phyloP scores from a whole-genome alignment of 2,888 invertebrate species.

The Bursaphelenchus okinawaensis region DNA sequence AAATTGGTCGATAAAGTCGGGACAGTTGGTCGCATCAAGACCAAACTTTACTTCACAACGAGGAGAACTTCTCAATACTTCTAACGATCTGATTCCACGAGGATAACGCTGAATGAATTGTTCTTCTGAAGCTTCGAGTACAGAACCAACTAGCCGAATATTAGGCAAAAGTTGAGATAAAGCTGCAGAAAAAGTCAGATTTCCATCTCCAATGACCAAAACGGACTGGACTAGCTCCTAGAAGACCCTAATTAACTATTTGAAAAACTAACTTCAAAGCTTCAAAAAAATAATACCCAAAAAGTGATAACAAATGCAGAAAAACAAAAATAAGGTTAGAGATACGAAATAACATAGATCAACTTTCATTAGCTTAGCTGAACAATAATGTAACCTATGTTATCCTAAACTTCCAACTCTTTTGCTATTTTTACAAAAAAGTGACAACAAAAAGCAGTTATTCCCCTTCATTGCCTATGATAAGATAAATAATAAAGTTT shows the following conservation, averaged over 20 bases:
- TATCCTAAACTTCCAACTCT: neutral
- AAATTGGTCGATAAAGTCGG: conserved; percentile 52
- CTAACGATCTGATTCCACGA: conserved; percentile 10
- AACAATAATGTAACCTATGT: no score
- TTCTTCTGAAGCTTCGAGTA: conserved; percentile 25
- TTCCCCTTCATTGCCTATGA: neutral
- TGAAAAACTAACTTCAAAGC: no score
- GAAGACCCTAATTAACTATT: neutral
- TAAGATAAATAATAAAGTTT: neutral
- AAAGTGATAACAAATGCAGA: no score
- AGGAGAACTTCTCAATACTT: neutral
- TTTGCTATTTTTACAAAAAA: neutral
- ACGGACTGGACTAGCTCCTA: conserved; percentile 9
- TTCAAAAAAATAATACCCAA: no score
- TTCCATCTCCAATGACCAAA: conserved; percentile 29
- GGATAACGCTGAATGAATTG: conserved; percentile 20
- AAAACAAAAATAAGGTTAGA: no score
- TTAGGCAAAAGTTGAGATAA: conserved; percentile 19
- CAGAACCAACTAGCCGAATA: conserved; percentile 19
- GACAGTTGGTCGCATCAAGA: conserved; percentile 25
- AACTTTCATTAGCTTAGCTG: no score
- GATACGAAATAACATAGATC: no score
- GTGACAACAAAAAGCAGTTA: conserved; percentile 1
- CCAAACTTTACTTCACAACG: conserved; percentile 21
- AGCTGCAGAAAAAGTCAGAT: conserved; percentile 22